phyloP scores from a whole-genome alignment of 2,888 invertebrate species.

The Caenorhabditis doughertyi region DNA sequence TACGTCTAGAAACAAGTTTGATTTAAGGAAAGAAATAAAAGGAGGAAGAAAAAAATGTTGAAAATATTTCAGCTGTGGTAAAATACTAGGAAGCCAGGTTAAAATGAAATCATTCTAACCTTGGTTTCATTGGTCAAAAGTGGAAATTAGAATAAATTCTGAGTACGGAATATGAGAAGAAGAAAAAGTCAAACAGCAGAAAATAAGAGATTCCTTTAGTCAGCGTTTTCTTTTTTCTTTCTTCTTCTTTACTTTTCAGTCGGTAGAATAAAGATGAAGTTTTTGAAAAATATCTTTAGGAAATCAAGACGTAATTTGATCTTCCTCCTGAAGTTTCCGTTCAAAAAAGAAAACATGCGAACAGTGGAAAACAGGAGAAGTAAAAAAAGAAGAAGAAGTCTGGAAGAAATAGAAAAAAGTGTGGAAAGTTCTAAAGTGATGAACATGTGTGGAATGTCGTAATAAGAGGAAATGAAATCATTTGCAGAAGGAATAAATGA shows the following conservation, averaged over 20 bases:
- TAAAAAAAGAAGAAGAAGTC: slow-evolving; percentile 1
- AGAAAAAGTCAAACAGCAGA: background rate
- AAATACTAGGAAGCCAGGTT: background rate
- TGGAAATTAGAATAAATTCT: background rate
- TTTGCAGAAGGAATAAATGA: slow-evolving; percentile 16
- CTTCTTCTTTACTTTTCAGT: slow-evolving; percentile 12
- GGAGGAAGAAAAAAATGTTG: background rate
- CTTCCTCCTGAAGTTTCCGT: slow-evolving; percentile 44
- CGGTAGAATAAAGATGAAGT: slow-evolving; percentile 7
- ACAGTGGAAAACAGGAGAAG: background rate
- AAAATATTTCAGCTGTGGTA: slow-evolving; percentile 32
- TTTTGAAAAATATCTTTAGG: slow-evolving; percentile 26
- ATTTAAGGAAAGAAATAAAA: background rate
- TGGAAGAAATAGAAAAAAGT: background rate
- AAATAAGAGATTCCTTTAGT: background rate
- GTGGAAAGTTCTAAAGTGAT: background rate
- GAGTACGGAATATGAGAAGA: slow-evolving; percentile 40
- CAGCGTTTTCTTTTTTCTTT: slow-evolving; percentile 10
- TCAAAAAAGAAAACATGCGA: slow-evolving; percentile 27
- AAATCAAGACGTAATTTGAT: slow-evolving; percentile 48
- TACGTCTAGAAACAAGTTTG: slow-evolving; percentile 8
- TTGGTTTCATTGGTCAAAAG: slow-evolving; percentile 10
- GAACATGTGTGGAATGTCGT: slow-evolving; percentile 21
- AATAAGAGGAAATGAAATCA: slow-evolving; percentile 23
- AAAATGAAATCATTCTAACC: slow-evolving; percentile 20